Base-by-base conservation (phyloP, 1,140 invertebrate species). In the Zeugodacus cucurbitae region DNA sequence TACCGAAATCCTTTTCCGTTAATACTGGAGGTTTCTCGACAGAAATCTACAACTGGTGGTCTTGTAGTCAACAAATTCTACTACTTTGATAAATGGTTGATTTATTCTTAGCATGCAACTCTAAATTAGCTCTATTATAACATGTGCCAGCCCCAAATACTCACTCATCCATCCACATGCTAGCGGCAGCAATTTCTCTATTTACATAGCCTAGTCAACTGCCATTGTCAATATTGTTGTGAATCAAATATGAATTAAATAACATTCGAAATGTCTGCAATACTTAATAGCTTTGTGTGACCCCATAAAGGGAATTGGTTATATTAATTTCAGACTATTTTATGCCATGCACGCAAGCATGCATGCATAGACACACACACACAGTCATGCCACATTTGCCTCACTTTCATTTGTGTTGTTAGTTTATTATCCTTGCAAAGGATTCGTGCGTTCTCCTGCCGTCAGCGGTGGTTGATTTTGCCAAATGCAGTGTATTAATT, bases 361-460 rank as follows among this genome's bases (percentile, higher is more conserved):
- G 17, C 74, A 82, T 48, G 11, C 41, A 20, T 11, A 48, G 0
- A 48, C 41, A 48, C 26, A 26, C 37, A 48, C 7, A 62, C 11
- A 10, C 54, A 57, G 17, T 17, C 3, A 3, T n/a, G 34, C n/a
- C n/a, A n/a, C n/a, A n/a, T 34, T 44, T 11, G 37, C 3, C 14
- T 82, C 22, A n/a, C n/a, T 48, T 82, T 54, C 48, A 48, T 82
- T 29, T 34, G 37, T 14, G 29, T n/a, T n/a, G 48, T 54, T 29
- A 82, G 74, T 82, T 82, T 82, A 82, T 82, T 82, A 82, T 54
- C 41, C 74, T 54, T 82, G 74, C 44, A 82, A 82, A 82, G 44
- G 74, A 82, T 29, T 82, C 74, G 14, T 41, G 34, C 22, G 34
- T 10, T 22, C n/a, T 48, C 7, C n/a, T 48, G 41, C 41, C 44